Evolutionary conservation across 2,113 vertebrate species (phyloP), one percentile per base, ranked within the genome.

Genomic region (Elachura formosa): DNA sequence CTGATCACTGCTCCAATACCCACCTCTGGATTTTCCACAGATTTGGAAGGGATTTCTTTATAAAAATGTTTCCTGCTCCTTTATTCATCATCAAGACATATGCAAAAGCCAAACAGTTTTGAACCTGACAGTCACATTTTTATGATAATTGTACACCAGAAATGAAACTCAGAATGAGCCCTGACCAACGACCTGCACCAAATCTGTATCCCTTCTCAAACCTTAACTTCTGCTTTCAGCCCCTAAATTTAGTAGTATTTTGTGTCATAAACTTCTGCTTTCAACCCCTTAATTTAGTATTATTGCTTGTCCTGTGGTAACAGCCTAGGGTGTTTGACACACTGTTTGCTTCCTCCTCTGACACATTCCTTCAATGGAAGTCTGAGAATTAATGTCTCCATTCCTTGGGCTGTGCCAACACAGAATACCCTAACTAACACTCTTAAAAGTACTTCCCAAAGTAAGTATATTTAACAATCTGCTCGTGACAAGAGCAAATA

Each of bases 51-150:
- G 17, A 46, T 73, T 78, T 84, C n/a, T 23, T 61, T 41, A 16
- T 8, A n/a, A 41, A 74, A 64, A 56, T 5, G 9, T 56, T 33
- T 79, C 41, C 36, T 51, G 6, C 17, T 72, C 55, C 28, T 36
- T 63, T 20, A 34, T 25, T 54, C n/a, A 56, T 26, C 23, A 41
- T 2, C 45, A 51, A 55, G 45, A 51, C 25, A 29, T 1, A 26
- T 0, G 3, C 11, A 56, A 49, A 91, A 52, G 34, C 7, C 3
- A 0, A 87, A 15, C 40, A 9, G 29, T 56, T 87, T 59, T 31
- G 58, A 81, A 46, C 0, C 1, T 40, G 56, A 38, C 38, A 40
- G 12, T 14, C 10, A 0, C 3, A 25, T 58, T 72, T 45, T 46
- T 18, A 78, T 46, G 21, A 8, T 17, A 61, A 38, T 0, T 49